Percentiles rank a stretch among this genome's conserved stretches.
Conservation (phyloP, 2,113 vertebrate genomes). For the Pavo muticus region DNA sequence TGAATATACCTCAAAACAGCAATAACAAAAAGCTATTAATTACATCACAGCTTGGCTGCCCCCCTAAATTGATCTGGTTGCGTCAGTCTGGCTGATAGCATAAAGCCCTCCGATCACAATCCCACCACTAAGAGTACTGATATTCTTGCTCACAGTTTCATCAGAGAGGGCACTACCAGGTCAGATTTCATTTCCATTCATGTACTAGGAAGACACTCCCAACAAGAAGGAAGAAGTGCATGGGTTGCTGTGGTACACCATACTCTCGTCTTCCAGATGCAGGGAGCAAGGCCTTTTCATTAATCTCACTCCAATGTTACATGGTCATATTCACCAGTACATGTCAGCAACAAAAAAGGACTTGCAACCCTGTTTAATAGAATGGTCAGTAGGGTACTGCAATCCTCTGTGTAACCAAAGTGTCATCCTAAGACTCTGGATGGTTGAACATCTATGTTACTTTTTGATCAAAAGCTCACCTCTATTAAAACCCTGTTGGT, state of each 20-base stretch:
- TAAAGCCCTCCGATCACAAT: background rate
- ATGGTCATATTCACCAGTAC: background rate
- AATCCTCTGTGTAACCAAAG: background rate
- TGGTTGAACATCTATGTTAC: background rate
- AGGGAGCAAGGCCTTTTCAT: fast-evolving
- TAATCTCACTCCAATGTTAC: background rate
- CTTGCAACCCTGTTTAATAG: background rate
- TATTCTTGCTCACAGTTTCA: background rate
- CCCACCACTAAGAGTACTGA: background rate
- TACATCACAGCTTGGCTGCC: background rate
- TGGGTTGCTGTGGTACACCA: background rate
- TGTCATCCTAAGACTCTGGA: background rate
- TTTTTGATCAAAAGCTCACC: background rate
- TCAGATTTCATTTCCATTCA: background rate
- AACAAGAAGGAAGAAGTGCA: background rate
- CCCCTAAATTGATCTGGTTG: background rate
- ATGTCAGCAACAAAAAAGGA: background rate
- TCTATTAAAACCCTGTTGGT: background rate
- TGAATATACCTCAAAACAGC: background rate
- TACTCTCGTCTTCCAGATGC: background rate
- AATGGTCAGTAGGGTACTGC: background rate
- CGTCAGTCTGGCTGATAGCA: background rate
- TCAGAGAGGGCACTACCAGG: background rate
- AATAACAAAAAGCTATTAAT: background rate
- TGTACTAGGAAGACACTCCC: background rate